phyloP scores from a whole-genome alignment of 2,888 invertebrate species.

The Callyntrura guangdongensis region DNA sequence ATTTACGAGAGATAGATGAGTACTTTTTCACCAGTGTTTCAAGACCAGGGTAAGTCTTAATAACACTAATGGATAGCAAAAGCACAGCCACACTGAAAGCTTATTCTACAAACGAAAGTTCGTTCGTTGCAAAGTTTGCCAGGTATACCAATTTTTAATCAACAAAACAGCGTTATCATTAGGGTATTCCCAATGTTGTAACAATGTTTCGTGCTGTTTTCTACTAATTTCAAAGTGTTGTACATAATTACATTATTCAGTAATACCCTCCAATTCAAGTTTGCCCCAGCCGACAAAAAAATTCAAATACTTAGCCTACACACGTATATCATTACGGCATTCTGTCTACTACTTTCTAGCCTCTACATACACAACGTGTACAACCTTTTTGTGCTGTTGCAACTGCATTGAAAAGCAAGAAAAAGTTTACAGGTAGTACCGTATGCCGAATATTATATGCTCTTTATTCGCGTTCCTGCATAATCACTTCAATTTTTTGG shows the following conservation, averaged over 20 bases:
- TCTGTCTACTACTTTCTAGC: no score
- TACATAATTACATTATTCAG: slow-evolving; percentile 45
- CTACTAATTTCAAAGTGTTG: slow-evolving; percentile 11
- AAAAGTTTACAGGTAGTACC: no score
- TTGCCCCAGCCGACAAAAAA: slow-evolving; percentile 4
- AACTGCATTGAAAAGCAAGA: no score
- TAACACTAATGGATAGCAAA: slow-evolving; percentile 21
- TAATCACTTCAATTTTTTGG: slow-evolving; percentile 60
- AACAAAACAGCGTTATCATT: neutral
- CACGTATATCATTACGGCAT: no score
- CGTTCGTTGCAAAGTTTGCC: no score
- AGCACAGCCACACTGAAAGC: no score
- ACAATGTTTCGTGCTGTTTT: neutral
- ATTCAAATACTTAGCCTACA: neutral
- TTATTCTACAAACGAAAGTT: no score
- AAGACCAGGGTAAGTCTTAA: neutral
- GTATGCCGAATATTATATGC: no score
- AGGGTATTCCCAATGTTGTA: neutral
- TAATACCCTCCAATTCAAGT: neutral
- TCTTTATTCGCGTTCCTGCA: slow-evolving; percentile 61
- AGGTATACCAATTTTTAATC: neutral
- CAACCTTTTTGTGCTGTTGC: no score
- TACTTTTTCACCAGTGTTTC: neutral
- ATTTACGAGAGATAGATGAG: slow-evolving; percentile 1
- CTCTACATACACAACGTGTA: no score